phyloP scores from a whole-genome alignment of 2,888 invertebrate genomes.

The Lasioglossum malachurum region DNA sequence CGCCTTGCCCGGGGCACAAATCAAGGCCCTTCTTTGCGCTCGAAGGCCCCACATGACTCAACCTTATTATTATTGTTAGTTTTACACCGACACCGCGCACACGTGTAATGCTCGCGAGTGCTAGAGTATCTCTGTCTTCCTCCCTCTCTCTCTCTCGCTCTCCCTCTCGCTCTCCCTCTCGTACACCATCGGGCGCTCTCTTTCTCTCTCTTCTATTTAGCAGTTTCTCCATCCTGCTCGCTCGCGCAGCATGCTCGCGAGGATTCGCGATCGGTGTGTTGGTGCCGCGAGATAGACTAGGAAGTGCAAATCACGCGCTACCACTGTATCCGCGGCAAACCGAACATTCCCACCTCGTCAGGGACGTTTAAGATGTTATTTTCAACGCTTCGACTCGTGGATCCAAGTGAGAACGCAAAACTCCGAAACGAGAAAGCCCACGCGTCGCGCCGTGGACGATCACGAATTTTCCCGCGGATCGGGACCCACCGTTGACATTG shows the following conservation, averaged over 20 bases:
- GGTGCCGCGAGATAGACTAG: slow-evolving; percentile 70
- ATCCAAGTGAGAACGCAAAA: neutral
- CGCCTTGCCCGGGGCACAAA: slow-evolving; percentile 83
- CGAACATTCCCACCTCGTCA: slow-evolving; percentile 82
- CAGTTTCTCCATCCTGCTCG: neutral
- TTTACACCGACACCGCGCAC: slow-evolving; percentile 65
- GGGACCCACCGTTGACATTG: neutral
- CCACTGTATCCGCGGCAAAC: slow-evolving; percentile 79
- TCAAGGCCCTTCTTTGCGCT: slow-evolving; percentile 81
- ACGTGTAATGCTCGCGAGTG: neutral
- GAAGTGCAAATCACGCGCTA: slow-evolving; percentile 81
- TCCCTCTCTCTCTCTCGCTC: neutral
- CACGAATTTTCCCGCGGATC: neutral
- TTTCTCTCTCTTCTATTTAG: neutral
- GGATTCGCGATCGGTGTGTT: slow-evolving; percentile 8
- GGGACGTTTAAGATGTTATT: slow-evolving; percentile 83
- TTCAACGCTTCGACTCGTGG: slow-evolving; percentile 75
- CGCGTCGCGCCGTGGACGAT: neutral
- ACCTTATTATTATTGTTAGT: slow-evolving; percentile 80
- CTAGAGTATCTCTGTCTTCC: neutral
- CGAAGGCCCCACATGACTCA: slow-evolving; percentile 83
- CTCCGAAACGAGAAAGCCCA: neutral
- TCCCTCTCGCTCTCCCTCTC: too few species aligned
- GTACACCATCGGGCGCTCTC: neutral
- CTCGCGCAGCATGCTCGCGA: slow-evolving; percentile 22